These are phyloP conservation scores for Artibeus lituratus DNA, from an alignment of 2,797 vertebrate genomes.

Conservation along the genomic window DNA sequence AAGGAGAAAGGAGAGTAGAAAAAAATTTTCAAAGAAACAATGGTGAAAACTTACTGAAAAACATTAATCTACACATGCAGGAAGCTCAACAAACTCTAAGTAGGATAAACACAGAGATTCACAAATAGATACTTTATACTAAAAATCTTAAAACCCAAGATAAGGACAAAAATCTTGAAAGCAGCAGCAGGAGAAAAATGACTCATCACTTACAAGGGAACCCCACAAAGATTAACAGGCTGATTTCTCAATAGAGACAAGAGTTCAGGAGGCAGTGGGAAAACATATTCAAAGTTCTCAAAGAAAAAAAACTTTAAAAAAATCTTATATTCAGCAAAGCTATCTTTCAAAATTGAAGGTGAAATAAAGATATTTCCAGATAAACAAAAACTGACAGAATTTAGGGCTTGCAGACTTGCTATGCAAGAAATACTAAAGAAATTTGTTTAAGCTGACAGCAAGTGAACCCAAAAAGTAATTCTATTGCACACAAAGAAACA, in stretches of 20 bases:
- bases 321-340: background rate
- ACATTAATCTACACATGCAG: background rate
- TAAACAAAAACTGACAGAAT: background rate
- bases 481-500: background rate
- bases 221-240: background rate
- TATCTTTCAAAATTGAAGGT: constrained; percentile 10
- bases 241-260: background rate
- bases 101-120: background rate
- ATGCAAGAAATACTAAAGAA: background rate
- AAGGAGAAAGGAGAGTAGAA: background rate
- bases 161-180: background rate
- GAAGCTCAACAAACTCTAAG: background rate
- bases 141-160: background rate
- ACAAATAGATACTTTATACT: background rate
- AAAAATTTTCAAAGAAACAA: background rate
- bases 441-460: background rate
- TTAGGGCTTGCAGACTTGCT: background rate
- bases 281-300: background rate
- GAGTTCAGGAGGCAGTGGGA: background rate
- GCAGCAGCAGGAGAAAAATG: background rate
- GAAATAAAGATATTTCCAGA: background rate
- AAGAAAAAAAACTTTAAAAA: background rate
- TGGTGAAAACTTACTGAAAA: background rate
- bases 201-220: background rate
- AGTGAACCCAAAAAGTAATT: background rate